These are phyloP conservation scores for Acyrthosiphon pisum DNA, from an alignment of 1,140 invertebrate species.

Conservation along the genomic window DNA sequence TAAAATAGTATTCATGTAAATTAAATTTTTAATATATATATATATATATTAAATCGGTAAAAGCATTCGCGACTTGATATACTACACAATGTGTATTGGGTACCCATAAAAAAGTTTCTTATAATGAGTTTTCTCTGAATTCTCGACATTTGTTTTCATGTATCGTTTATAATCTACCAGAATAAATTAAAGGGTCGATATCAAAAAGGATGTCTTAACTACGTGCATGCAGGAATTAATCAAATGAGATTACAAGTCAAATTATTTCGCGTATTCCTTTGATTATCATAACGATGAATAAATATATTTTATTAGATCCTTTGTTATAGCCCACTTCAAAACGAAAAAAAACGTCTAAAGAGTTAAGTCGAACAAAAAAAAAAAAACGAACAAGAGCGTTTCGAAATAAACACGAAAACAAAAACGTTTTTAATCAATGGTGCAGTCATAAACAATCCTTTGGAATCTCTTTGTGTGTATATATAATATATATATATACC, in stretches of 20 bases:
- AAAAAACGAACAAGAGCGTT: background rate
- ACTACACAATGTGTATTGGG: conserved; percentile 6
- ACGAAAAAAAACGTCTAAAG: background rate
- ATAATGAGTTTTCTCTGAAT: conserved; percentile 47
- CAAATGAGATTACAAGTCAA: conserved; percentile 3
- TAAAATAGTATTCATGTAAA: conserved; percentile 17
- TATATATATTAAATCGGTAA: background rate
- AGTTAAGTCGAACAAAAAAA: background rate
- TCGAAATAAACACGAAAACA: conserved; percentile 5
- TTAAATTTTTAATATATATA: conserved; percentile 18
- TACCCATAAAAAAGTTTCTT: conserved; percentile 17
- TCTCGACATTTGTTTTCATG: background rate
- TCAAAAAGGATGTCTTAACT: background rate
- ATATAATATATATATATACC: background rate
- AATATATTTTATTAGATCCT: conserved; percentile 17
- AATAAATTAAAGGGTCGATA: background rate
- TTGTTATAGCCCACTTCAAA: background rate
- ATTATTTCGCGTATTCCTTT: conserved; percentile 10
- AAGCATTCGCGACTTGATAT: background rate
- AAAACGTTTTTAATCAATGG: conserved; percentile 20
- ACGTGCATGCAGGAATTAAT: background rate
- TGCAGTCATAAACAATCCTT: background rate
- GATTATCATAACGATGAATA: background rate
- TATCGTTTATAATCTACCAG: conserved; percentile 1
- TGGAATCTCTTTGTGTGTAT: background rate